Base-by-base conservation (phyloP, 2,113 vertebrate species). In the Strigops habroptila region DNA sequence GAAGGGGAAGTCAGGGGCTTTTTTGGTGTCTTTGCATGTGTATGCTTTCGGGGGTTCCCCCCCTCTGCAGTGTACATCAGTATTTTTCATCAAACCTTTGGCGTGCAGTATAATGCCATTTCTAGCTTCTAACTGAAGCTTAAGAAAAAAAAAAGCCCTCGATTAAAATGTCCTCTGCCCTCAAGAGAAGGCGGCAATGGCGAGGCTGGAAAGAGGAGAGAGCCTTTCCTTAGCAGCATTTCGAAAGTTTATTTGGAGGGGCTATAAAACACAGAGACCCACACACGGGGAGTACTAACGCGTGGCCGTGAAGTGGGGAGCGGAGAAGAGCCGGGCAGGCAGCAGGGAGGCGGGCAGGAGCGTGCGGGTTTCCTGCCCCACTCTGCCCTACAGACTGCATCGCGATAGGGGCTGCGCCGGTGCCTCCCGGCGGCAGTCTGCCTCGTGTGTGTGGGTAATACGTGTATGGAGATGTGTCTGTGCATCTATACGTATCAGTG, bases 21-120 rank as follows among this genome's bases (percentile, higher is more conserved):
- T 90, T 76, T 90, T 23, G 5, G 12, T 70, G 7, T 41, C n/a
- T 79, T 62, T 4, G 25, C 35, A 43, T 91, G 79, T 84, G 14
- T 41, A 28, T 82, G 44, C 30, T 2, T 80, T 73, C 79, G 43
- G 30, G 52, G 70, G 16, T 6, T 2, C 6, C 5, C 43, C 4
- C 8, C 5, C 51, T 33, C 63, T 75, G 46, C 37, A 53, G 60
- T 28, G 33, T 82, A 67, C 18, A 53, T 81, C 83, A 90, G 4
- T 83, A 86, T 83, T 83, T 88, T 82, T 44, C 73, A 96, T 94
- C 88, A 94, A 97, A 84, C 68, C 88, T 31, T 44, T 90, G 85
- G 88, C 93, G 82, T 60, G 78, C 96, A 91, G 88, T 95, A 95
- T 97, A 97, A 96, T 95, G 95, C 88, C 81, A 83, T 96, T 96